A percentile compares a stretch with the other conserved stretches of the same genome.
phyloP scores from a whole-genome alignment of 2,888 invertebrate genomes.

The Chrysolina americana region DNA sequence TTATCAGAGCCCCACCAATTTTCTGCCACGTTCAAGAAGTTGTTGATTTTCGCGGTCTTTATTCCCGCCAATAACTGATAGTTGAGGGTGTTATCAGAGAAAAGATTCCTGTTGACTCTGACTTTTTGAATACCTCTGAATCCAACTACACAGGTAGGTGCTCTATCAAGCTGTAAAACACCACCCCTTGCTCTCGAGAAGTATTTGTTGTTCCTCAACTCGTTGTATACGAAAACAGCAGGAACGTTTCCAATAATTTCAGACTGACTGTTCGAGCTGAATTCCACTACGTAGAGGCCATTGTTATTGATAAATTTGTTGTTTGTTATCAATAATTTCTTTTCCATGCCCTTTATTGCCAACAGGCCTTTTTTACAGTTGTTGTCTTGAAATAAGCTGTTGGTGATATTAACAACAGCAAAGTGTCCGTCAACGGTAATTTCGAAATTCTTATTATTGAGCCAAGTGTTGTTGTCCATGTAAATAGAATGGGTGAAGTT shows the following conservation, averaged over 20 bases:
- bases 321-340: conserved; percentile 86
- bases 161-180: conserved; percentile 65
- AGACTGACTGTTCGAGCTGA: conserved; percentile 91
- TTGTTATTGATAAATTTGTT: conserved; percentile 87
- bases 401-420: conserved; percentile 88
- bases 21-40: conserved; percentile 87
- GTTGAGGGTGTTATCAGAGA: conserved; percentile 85
- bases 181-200: conserved; percentile 59
- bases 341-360: conserved; percentile 95
- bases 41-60: conserved; percentile 88
- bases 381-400: conserved; percentile 89
- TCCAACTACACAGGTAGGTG: conserved; percentile 89
- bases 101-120: conserved; percentile 89
- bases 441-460: conserved; percentile 87
- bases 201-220: conserved; percentile 80
- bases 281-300: conserved; percentile 88
- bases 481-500: conserved; percentile 93
- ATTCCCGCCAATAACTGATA: conserved; percentile 95
- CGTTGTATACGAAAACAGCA: conserved; percentile 85
- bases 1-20: conserved; percentile 97
- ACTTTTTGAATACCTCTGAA: conserved; percentile 97
- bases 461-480: conserved; percentile 90
- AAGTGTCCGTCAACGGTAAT: conserved; percentile 94
- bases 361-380: conserved; percentile 86
- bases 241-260: conserved; percentile 90